phyloP scores from a whole-genome alignment of 1,140 invertebrate species.

The Anoplolepis gracilipes region DNA sequence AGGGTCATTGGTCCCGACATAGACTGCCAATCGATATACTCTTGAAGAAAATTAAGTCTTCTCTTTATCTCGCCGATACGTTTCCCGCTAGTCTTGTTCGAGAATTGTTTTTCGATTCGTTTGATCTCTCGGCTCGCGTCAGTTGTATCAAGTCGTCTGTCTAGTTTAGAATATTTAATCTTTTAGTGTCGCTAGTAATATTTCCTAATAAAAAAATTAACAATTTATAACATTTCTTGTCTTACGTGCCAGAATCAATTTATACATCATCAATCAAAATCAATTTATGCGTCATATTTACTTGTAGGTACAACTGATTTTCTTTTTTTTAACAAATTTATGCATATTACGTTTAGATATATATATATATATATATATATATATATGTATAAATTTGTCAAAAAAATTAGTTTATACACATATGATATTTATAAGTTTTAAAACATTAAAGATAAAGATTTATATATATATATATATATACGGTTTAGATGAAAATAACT shows the following conservation, averaged over 20 bases:
- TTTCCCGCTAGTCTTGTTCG: background rate
- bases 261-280: too few relatives aligned
- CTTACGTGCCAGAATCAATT: too few relatives aligned
- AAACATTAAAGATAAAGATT: background rate
- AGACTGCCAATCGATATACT: slow-evolving; percentile 43
- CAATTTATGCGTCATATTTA: too few relatives aligned
- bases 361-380: slow-evolving; percentile 39
- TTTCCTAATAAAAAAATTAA: background rate
- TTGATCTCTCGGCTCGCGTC: background rate
- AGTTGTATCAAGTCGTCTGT: background rate
- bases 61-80: slow-evolving; percentile 31
- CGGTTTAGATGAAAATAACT: slow-evolving; percentile 21
- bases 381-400: too few relatives aligned
- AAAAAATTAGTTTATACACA: too few relatives aligned
- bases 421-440: background rate
- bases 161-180: background rate
- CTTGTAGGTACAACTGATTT: too few relatives aligned
- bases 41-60: slow-evolving; percentile 46
- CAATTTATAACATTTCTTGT: background rate
- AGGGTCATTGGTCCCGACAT: slow-evolving; percentile 47
- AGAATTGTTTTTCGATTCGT: slow-evolving; percentile 43
- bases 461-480: slow-evolving; percentile 46
- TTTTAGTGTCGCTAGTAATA: background rate
- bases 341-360: background rate
- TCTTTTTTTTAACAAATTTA: background rate